Conservation (phyloP, 2,113 vertebrate species). For the Heteronetta atricapilla region DNA sequence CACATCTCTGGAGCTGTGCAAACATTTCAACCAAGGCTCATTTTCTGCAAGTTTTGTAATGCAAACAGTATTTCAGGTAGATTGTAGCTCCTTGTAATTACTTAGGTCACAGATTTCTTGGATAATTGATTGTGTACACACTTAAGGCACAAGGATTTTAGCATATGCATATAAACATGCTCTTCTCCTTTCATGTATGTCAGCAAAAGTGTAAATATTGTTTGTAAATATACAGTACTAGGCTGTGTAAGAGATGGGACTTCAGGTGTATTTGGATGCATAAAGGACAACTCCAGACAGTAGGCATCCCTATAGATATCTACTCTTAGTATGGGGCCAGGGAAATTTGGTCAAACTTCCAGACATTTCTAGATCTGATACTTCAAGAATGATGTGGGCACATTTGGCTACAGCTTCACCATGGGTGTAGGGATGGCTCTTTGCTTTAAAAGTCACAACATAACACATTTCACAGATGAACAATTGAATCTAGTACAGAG, state of each 20-base stretch:
- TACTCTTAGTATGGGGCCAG: neutral
- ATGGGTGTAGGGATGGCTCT: neutral
- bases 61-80: neutral
- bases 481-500: neutral
- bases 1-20: neutral
- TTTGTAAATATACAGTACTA: neutral
- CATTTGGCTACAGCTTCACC: neutral
- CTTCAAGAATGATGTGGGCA: neutral
- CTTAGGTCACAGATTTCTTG: accelerated
- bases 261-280: neutral
- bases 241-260: neutral
- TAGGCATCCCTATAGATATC: neutral
- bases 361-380: neutral
- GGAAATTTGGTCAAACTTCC: neutral
- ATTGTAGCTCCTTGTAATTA: neutral
- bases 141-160: neutral
- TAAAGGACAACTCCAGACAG: neutral
- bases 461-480: neutral
- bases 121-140: neutral
- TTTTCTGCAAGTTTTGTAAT: neutral
- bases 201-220: accelerated
- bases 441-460: neutral
- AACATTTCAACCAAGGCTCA: neutral
- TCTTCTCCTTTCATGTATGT: neutral
- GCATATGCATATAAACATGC: neutral